These are phyloP conservation scores for Tragelaphus strepsiceros DNA, from an alignment of 2,113 vertebrate species.

Conservation along the genomic window DNA sequence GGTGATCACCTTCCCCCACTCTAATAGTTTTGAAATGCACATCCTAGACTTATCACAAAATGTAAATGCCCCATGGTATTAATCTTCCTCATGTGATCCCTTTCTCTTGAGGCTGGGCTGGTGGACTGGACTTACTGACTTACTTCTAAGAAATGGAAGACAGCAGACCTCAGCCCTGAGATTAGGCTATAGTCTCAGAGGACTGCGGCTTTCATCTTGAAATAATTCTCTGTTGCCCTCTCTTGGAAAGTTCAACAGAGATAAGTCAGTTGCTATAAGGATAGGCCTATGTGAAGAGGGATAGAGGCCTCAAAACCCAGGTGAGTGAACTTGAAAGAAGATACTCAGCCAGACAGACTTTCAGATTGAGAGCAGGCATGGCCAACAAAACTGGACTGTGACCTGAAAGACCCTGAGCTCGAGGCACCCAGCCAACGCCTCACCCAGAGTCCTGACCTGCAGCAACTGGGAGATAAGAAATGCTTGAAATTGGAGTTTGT, in stretches of 20 bases:
- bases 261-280: not conserved
- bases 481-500: not conserved
- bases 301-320: not conserved
- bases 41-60: not conserved
- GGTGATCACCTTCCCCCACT: not conserved
- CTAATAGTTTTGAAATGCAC: not conserved
- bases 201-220: not conserved
- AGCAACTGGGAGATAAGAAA: not conserved
- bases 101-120: not conserved
- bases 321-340: not conserved
- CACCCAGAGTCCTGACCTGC: not conserved
- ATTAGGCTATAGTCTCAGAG: not conserved
- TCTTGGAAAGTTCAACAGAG: not conserved
- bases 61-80: not conserved
- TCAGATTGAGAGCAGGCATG: not conserved
- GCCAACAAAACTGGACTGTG: not conserved
- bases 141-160: not conserved
- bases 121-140: not conserved
- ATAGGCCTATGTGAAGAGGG: not conserved
- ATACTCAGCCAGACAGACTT: not conserved
- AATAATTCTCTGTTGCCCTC: not conserved
- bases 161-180: not conserved
- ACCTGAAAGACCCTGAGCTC: not conserved
- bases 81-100: not conserved
- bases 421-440: fast-evolving